Evolutionary conservation across 1,140 invertebrate species (phyloP).

Genomic region (Conopomorpha cramerella): DNA sequence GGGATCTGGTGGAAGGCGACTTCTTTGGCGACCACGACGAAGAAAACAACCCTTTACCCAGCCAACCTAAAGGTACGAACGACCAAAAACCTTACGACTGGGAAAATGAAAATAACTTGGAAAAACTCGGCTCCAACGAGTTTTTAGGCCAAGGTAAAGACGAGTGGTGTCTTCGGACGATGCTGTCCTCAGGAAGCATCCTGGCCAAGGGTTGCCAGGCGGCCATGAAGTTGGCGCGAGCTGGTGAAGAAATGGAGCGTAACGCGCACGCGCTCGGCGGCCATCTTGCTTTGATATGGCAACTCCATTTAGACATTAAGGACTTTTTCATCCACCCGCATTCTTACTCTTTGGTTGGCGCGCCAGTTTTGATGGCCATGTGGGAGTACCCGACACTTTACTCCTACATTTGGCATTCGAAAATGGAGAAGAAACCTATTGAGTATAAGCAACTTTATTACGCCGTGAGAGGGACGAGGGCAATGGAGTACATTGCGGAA

Average conservation of each 20-base stretch:
- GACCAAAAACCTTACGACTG: constrained; percentile 19
- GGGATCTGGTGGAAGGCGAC: constrained; percentile 82
- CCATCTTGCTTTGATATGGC: constrained; percentile 82
- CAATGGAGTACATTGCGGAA: constrained; percentile 35
- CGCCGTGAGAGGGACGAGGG: constrained; percentile 31
- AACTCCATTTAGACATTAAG: constrained; percentile 64
- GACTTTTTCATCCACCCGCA: constrained; percentile 48
- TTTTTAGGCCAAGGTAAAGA: constrained; percentile 66
- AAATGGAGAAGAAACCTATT: constrained; percentile 27
- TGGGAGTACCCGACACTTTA: constrained; percentile 71
- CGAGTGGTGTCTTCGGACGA: constrained; percentile 80
- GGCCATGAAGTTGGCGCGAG: constrained; percentile 75
- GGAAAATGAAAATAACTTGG: constrained; percentile 40
- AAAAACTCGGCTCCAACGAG: constrained; percentile 41
- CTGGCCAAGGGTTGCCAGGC: constrained; percentile 83
- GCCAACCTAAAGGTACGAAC: constrained; percentile 49
- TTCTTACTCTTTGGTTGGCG: constrained; percentile 70
- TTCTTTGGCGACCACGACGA: constrained; percentile 77
- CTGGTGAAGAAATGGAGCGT: constrained; percentile 65
- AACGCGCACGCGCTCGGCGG: constrained; percentile 82
- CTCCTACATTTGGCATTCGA: constrained; percentile 43
- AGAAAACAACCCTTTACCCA: constrained; percentile 74
- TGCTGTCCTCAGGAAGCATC: constrained; percentile 75
- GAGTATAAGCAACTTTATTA: constrained; percentile 38
- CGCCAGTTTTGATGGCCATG: constrained; percentile 77